Conservation (phyloP, 2,113 vertebrate species). For the Calypte anna region DNA sequence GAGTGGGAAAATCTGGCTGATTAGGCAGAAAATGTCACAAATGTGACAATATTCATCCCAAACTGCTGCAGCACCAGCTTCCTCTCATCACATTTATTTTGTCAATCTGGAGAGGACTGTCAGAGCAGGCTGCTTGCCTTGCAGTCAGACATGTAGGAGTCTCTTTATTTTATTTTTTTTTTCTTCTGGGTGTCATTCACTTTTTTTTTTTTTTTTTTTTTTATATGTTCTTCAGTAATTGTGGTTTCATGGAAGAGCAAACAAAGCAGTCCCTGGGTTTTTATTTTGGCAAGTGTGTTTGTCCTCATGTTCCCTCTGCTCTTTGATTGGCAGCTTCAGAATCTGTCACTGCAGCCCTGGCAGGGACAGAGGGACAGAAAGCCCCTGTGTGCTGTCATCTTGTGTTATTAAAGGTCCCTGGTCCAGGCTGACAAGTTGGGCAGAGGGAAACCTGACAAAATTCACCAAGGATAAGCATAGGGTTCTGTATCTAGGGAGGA, state of each 20-base stretch:
- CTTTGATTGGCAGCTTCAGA: neutral
- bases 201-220: neutral
- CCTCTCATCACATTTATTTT: neutral
- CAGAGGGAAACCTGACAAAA: no score
- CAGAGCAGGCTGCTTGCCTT: neutral
- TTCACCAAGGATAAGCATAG: no score
- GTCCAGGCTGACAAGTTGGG: no score
- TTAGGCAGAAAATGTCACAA: neutral
- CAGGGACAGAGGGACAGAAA: neutral
- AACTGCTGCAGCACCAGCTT: neutral
- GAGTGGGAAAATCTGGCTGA: neutral
- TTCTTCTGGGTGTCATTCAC: neutral
- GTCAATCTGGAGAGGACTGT: neutral
- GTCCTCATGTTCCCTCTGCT: neutral
- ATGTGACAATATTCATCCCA: neutral
- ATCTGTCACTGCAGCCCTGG: no score
- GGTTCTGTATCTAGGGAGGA: no score
- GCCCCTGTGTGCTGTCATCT: no score
- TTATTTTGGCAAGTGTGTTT: neutral
- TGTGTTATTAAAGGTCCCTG: neutral
- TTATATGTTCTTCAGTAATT: neutral
- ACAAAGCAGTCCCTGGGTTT: neutral
- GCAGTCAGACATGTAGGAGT: neutral
- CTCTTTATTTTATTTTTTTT: neutral
- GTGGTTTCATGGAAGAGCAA: neutral